phyloP scores from a whole-genome alignment of 2,113 vertebrate genomes.

The Polypterus senegalus region DNA sequence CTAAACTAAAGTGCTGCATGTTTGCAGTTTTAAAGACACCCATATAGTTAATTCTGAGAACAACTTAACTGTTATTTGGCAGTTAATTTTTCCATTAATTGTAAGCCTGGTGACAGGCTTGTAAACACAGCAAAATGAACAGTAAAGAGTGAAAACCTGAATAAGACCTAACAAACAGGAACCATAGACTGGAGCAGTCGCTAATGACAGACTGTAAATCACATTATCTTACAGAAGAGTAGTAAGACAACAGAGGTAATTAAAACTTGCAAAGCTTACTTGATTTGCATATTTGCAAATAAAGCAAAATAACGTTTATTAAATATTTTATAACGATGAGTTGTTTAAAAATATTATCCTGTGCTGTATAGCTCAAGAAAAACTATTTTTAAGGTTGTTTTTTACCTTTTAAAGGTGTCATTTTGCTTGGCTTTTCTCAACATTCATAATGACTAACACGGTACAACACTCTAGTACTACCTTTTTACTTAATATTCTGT shows the following conservation, averaged over 20 bases:
- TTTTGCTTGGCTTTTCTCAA: no score
- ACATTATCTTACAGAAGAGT: conserved; percentile 42
- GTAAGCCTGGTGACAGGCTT: conserved; percentile 46
- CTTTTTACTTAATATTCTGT: no score
- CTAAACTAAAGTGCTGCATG: no score
- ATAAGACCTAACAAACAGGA: conserved; percentile 36
- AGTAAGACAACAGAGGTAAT: conserved; percentile 42
- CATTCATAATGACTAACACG: no score
- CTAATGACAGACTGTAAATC: conserved; percentile 44
- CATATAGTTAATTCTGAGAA: conserved; percentile 2
- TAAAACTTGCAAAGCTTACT: conserved; percentile 38
- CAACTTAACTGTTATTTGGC: conserved; percentile 31
- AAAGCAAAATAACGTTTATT: conserved; percentile 1
- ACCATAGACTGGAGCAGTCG: conserved; percentile 30
- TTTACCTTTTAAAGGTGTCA: no score
- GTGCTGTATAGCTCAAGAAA: background rate
- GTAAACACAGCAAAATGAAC: conserved; percentile 36
- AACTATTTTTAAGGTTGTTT: no score
- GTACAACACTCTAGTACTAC: no score
- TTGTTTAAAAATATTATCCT: conserved; percentile 40
- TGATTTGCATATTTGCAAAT: conserved; percentile 42
- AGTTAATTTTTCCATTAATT: conserved; percentile 59
- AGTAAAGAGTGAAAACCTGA: conserved; percentile 29
- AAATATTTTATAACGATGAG: conserved; percentile 6
- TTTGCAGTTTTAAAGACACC: no score